A percentile compares a stretch with the other conserved stretches of the same genome.
Conservation (phyloP, 2,797 vertebrate species). For the Xerus rutilus region DNA sequence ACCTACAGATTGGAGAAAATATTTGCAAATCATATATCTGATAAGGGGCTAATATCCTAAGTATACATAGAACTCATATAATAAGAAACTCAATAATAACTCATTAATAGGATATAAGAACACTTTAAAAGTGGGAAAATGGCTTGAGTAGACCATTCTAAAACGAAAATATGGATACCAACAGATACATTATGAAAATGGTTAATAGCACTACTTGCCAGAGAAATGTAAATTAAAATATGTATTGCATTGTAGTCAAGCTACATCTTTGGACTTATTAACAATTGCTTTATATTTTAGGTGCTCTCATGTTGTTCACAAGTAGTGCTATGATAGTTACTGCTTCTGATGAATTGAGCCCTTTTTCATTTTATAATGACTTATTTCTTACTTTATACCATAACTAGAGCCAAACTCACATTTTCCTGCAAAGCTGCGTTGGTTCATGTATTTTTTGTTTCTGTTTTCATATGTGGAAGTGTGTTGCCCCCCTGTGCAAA, state of each 20-base stretch:
- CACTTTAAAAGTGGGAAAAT: not conserved
- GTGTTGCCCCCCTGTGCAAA: slow-evolving; percentile 10
- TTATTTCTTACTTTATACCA: not conserved
- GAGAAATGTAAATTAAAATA: too few species aligned
- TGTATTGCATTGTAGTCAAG: too few species aligned
- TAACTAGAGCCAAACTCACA: not conserved
- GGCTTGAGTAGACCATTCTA: not conserved
- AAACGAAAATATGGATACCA: not conserved
- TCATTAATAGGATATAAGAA: not conserved
- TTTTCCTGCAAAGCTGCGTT: not conserved
- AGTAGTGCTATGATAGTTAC: not conserved
- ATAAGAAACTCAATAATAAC: too few species aligned
- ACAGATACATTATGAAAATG: not conserved
- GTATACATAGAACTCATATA: not conserved
- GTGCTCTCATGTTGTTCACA: not conserved
- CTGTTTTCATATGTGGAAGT: slow-evolving; percentile 8
- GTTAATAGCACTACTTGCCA: not conserved
- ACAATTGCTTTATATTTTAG: not conserved
- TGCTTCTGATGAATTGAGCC: not conserved
- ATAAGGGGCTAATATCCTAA: not conserved
- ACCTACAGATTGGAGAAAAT: not conserved
- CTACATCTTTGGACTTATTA: not conserved
- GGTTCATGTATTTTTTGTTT: not conserved
- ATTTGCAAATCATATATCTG: not conserved
- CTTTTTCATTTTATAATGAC: too few species aligned